Percentiles rank a stretch among this genome's conserved stretches.
These are phyloP conservation scores for Acrocephalus scirpaceus DNA, from an alignment of 2,797 vertebrate species.

Conservation along the genomic window DNA sequence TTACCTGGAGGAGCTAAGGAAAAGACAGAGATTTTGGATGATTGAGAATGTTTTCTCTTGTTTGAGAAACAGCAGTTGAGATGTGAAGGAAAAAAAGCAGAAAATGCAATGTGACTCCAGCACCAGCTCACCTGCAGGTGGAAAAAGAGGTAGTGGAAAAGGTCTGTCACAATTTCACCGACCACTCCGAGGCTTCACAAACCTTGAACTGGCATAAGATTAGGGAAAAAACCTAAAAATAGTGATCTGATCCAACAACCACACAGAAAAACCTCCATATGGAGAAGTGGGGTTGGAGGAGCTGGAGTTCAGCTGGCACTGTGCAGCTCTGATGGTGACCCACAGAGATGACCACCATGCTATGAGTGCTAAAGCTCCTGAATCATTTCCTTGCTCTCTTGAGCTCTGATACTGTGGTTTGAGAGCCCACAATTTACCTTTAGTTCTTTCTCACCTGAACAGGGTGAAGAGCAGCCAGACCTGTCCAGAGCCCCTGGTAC, in stretches of 20 bases:
- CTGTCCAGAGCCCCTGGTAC: background rate
- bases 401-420: background rate
- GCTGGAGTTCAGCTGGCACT: rapidly evolving
- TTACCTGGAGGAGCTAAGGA: background rate
- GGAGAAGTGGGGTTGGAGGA: background rate
- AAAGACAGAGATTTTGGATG: background rate
- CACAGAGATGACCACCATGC: background rate
- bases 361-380: background rate
- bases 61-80: background rate
- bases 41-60: background rate
- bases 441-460: background rate
- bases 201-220: background rate
- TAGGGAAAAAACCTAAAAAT: background rate
- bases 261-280: rapidly evolving
- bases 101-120: background rate
- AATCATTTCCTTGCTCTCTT: background rate
- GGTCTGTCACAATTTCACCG: background rate
- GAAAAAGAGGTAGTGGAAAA: background rate
- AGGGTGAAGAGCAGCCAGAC: background rate
- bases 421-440: background rate
- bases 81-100: background rate
- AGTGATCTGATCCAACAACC: background rate
- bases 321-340: background rate
- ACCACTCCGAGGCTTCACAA: background rate
- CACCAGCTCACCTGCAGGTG: background rate